Evolutionary conservation across 2,888 invertebrate genomes (phyloP).

Genomic region (Cremastinae sp.): DNA sequence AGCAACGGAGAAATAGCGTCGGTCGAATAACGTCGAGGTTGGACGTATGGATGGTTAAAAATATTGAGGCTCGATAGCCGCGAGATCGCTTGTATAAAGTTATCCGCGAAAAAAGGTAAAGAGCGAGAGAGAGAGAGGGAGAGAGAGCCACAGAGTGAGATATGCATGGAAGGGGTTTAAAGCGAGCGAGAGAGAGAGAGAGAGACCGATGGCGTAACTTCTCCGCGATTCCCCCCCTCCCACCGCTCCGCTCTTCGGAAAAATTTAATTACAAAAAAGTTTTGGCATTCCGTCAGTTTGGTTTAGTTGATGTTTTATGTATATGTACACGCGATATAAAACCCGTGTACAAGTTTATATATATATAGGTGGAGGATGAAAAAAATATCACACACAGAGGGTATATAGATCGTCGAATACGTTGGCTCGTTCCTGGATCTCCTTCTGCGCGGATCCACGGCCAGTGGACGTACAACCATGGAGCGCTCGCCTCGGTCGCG

Average conservation of each 20-base stretch:
- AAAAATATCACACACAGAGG: constrained; percentile 24
- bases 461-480: constrained; percentile 19
- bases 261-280: constrained; percentile 81
- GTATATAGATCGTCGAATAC: constrained; percentile 32
- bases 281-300: constrained; percentile 80
- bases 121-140: not conserved
- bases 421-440: constrained; percentile 51
- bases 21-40: constrained; percentile 64
- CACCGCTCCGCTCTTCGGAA: constrained; percentile 65
- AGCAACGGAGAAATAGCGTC: constrained; percentile 57
- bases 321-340: not conserved
- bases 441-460: constrained; percentile 56
- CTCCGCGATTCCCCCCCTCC: constrained; percentile 26
- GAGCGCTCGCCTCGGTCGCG: constrained; percentile 68
- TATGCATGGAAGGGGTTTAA: constrained; percentile 18
- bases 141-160: not conserved
- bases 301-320: constrained; percentile 70
- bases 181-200: constrained; percentile 46
- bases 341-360: not conserved
- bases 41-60: constrained; percentile 67
- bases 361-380: constrained; percentile 55
- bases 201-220: constrained; percentile 43
- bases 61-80: constrained; percentile 67
- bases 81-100: constrained; percentile 55
- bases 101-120: constrained; percentile 39